Evolutionary conservation across 2,113 vertebrate genomes (phyloP).

Genomic region (Odobenus rosmarus): DNA sequence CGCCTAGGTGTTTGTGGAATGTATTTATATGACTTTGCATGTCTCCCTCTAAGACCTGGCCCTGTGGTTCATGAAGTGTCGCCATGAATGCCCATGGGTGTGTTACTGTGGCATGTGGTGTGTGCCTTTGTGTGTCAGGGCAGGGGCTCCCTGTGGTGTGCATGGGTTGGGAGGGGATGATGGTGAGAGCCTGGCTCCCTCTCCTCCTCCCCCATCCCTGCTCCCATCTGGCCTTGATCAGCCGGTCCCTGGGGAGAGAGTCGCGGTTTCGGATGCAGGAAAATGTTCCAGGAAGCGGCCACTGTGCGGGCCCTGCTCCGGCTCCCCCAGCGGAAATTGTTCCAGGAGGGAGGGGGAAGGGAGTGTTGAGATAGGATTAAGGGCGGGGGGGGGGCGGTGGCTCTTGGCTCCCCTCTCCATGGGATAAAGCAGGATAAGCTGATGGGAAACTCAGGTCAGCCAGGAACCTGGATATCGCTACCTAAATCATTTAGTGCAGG

Average conservation of each 20-base stretch:
- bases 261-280: constrained; percentile 85
- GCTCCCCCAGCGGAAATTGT: constrained; percentile 83
- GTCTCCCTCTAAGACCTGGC: constrained; percentile 17
- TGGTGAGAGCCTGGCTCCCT: constrained; percentile 54
- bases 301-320: constrained; percentile 80
- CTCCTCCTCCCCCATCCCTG: constrained; percentile 63
- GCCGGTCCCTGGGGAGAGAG: constrained; percentile 78
- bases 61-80: not conserved
- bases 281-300: constrained; percentile 86
- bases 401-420: constrained; percentile 39
- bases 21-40: not conserved
- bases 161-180: constrained; percentile 58
- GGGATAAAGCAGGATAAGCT: constrained; percentile 32
- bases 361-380: constrained; percentile 74
- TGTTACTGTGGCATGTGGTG: constrained; percentile 36
- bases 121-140: constrained; percentile 56
- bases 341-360: constrained; percentile 68
- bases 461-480: constrained; percentile 21
- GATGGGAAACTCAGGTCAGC: constrained; percentile 54
- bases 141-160: constrained; percentile 54
- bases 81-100: not conserved
- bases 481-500: not conserved
- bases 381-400: constrained; percentile 22
- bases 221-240: constrained; percentile 86
- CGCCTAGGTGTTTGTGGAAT: not conserved